These are phyloP conservation scores for Lasius fuliginosus DNA, from an alignment of 2,888 invertebrate genomes.

Conservation along the genomic window DNA sequence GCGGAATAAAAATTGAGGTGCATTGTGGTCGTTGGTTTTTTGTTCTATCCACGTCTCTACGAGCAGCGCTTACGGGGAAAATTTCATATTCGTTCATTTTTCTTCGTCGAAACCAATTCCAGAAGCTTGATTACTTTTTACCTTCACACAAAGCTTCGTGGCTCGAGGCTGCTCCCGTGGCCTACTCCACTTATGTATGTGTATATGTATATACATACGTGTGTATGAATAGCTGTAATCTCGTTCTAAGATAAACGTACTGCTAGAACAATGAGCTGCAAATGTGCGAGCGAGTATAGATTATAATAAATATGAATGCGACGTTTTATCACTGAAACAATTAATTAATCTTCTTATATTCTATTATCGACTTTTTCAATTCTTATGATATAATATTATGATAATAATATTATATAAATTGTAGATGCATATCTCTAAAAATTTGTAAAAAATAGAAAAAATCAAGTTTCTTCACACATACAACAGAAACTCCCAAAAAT, in stretches of 20 bases:
- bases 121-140: constrained; percentile 82
- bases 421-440: background rate
- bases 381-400: background rate
- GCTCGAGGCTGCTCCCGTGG: constrained; percentile 42
- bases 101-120: constrained; percentile 77
- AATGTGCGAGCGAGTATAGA: background rate
- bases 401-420: constrained; percentile 19
- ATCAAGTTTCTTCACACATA: background rate
- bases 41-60: constrained; percentile 59
- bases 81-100: constrained; percentile 78
- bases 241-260: constrained; percentile 27
- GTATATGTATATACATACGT: background rate
- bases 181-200: constrained; percentile 41
- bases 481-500: background rate
- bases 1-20: constrained; percentile 77
- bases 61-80: constrained; percentile 75
- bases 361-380: background rate
- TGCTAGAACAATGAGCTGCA: background rate
- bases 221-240: background rate
- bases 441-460: background rate
- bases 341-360: constrained; percentile 26
- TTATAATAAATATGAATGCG: constrained; percentile 14
- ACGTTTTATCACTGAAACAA: background rate
- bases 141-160: constrained; percentile 66
- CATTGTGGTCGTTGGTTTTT: constrained; percentile 76